phyloP scores from a whole-genome alignment of 1,140 invertebrate species.

The Metaphire vulgaris region DNA sequence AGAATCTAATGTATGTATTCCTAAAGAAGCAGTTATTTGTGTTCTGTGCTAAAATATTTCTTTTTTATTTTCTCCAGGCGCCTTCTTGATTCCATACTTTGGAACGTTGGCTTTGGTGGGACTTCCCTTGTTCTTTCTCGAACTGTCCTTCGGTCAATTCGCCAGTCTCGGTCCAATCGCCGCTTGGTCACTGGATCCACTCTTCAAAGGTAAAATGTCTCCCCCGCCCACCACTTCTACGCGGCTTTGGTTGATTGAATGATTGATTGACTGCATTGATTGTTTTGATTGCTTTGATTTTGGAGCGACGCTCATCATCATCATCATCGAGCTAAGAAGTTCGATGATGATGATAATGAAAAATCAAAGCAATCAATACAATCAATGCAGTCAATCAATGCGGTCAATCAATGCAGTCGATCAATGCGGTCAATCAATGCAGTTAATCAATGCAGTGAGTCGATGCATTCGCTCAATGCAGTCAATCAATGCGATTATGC shows the following conservation, averaged over 20 bases:
- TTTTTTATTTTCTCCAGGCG: constrained; percentile 33
- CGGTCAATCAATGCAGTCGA: no score
- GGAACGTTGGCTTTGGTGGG: constrained; percentile 37
- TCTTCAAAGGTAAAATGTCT: constrained; percentile 56
- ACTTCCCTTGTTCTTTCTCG: constrained; percentile 41
- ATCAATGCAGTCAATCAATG: no score
- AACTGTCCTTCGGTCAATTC: constrained; percentile 40
- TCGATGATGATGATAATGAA: background rate
- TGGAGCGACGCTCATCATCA: background rate
- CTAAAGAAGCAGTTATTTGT: no score
- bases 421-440: no score
- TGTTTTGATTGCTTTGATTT: background rate
- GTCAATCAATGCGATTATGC: no score
- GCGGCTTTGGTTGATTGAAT: no score
- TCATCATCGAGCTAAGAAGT: background rate
- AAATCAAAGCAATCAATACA: no score
- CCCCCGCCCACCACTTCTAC: background rate
- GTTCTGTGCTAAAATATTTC: no score
- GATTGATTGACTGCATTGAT: no score
- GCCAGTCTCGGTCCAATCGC: constrained; percentile 40
- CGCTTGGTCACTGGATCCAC: constrained; percentile 43
- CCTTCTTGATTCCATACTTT: constrained; percentile 41
- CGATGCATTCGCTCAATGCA: no score
- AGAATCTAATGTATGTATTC: no score
- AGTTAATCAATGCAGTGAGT: no score